Conservation (phyloP, 2,797 vertebrate species). For the Melanotaenia maccullochi region DNA sequence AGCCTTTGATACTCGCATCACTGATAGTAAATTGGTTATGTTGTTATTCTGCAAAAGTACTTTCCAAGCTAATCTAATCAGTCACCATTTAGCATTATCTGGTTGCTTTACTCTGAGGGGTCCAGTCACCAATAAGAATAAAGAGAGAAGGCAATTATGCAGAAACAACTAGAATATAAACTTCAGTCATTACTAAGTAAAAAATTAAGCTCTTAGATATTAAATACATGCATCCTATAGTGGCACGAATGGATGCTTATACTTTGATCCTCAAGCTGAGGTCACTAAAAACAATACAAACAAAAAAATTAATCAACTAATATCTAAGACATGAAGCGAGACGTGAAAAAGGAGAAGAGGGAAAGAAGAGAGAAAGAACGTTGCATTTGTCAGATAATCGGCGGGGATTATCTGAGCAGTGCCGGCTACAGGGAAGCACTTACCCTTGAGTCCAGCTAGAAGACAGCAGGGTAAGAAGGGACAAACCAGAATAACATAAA, state of each 20-base stretch:
- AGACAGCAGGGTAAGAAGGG: slow-evolving; percentile 99
- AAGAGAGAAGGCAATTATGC: slow-evolving; percentile 99
- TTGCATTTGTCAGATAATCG: slow-evolving; percentile 99
- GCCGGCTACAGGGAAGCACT: slow-evolving; percentile 99
- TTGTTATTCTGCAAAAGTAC: slow-evolving; percentile 3
- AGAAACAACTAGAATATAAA: slow-evolving; percentile 81
- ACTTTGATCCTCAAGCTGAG: slow-evolving; percentile 90
- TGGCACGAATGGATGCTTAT: slow-evolving; percentile 94
- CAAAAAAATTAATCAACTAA: slow-evolving; percentile 86
- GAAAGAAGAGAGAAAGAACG: slow-evolving; percentile 91
- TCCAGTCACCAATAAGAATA: slow-evolving; percentile 90
- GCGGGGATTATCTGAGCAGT: slow-evolving; percentile 99
- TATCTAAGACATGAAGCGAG: slow-evolving; percentile 97
- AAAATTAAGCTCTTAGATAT: slow-evolving; percentile 77
- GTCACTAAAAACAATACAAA: slow-evolving; percentile 84
- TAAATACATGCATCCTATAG: slow-evolving; percentile 96
- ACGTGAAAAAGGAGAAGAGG: slow-evolving; percentile 88
- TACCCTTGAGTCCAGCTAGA: slow-evolving; percentile 99
- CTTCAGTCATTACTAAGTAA: slow-evolving; percentile 73
- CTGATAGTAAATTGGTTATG: slow-evolving; percentile 3
- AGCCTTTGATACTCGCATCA: slow-evolving; percentile 2
- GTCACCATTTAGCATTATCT: slow-evolving; percentile 55
- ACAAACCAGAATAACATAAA: slow-evolving; percentile 99
- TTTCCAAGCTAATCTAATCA: slow-evolving; percentile 10
- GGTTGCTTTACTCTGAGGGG: slow-evolving; percentile 93